Base-by-base conservation (phyloP, 2,113 vertebrate genomes). In the Cavia porcellus region DNA sequence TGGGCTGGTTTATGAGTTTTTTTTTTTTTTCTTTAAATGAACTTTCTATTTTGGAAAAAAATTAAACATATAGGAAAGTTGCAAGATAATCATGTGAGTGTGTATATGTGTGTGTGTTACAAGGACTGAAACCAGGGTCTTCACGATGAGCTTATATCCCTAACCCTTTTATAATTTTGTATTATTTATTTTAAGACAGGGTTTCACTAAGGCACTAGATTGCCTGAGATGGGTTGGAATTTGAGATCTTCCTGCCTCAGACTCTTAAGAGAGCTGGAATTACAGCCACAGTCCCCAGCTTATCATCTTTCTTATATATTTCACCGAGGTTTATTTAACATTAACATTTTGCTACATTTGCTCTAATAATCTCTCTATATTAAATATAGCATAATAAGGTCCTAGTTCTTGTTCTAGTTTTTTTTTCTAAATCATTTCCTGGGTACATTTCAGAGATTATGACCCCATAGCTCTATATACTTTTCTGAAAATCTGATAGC, bases 1-100 rank as follows among this genome's bases (percentile, higher is more conserved):
- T 14, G 32, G 32, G 14, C 30, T 68, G 14, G 32, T 68, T 68
- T 68, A 17, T 68, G 32, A 4, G 61, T 14, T 52, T 61, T 68
- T 15, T 57, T 57, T 57, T 57, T 15, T 57, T 57, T 57, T 57
- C 55, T 57, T 57, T 57, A 19, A 19, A 19, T 93, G 70, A 92
- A 89, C 42, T 8, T 92, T 89, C 28, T 52, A 68, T 89, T 93
- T 93, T 20, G 19, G 20, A 92, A 96, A 85, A 30, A 70, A 17
- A 17, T 47, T 47, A 47, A 96, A 25, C 3, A 61, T 68, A 70
- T 9, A 79, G 42, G 77, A 90, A 77, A 61, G 42, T 24, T 77
- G 5, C 30, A 32, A 68, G 79, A 77, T 79, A 59, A 70, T n/a
- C 32, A 5, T n/a, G 64, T 66, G 61, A 6, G 8, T 25, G 30